phyloP scores from a whole-genome alignment of 1,140 invertebrate species.

The Lasioglossum baleicum region DNA sequence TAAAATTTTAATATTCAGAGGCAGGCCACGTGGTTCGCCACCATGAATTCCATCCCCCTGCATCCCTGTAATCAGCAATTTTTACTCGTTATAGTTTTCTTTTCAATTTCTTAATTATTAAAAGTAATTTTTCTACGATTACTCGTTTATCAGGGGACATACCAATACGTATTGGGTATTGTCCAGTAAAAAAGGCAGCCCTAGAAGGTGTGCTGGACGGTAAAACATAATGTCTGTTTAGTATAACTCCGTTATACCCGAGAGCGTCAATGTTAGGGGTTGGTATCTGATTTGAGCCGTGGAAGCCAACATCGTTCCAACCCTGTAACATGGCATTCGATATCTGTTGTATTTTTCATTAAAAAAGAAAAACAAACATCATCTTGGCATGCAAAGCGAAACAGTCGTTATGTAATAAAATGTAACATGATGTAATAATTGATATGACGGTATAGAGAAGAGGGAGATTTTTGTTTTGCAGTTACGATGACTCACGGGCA shows the following conservation, averaged over 20 bases:
- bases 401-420: constrained; percentile 35
- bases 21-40: constrained; percentile 81
- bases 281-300: constrained; percentile 85
- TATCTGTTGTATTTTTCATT: too few species aligned
- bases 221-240: constrained; percentile 84
- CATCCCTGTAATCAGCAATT: constrained; percentile 76
- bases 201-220: constrained; percentile 84
- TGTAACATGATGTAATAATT: constrained; percentile 1
- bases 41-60: constrained; percentile 81
- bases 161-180: constrained; percentile 86
- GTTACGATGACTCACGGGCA: constrained; percentile 50
- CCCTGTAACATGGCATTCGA: constrained; percentile 78
- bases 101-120: too few species aligned
- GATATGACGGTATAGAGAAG: background rate
- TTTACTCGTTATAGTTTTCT: background rate
- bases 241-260: constrained; percentile 84
- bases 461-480: constrained; percentile 45
- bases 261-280: constrained; percentile 86
- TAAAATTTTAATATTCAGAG: constrained; percentile 80
- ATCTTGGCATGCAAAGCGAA: background rate
- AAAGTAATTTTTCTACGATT: too few species aligned
- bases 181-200: constrained; percentile 84
- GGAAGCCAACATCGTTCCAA: constrained; percentile 89
- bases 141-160: constrained; percentile 43
- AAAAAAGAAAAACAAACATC: background rate